These are phyloP conservation scores for Drosophila antonietae DNA, from an alignment of 2,888 invertebrate species.

Conservation along the genomic window DNA sequence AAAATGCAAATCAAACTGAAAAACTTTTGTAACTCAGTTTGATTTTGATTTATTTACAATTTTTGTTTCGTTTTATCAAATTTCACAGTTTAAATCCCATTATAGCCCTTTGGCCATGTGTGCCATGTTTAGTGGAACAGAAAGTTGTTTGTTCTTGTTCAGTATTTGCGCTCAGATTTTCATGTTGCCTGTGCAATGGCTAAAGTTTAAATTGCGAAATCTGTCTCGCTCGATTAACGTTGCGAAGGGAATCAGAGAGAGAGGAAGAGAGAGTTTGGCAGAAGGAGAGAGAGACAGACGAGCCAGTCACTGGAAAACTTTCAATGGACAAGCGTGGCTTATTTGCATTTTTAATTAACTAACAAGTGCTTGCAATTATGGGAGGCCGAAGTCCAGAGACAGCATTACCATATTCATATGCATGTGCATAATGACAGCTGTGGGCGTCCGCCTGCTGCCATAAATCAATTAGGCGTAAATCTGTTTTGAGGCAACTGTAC, in stretches of 20 bases:
- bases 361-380: conserved; percentile 70
- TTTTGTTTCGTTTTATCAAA: background rate
- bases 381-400: conserved; percentile 33
- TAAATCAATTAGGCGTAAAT: conserved; percentile 65
- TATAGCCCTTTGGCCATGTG: background rate
- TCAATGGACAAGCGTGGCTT: conserved; percentile 42
- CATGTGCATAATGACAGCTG: conserved; percentile 40
- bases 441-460: conserved; percentile 10
- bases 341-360: conserved; percentile 74
- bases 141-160: conserved; percentile 21
- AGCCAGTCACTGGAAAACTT: conserved; percentile 38
- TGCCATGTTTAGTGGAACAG: conserved; percentile 14
- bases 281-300: background rate
- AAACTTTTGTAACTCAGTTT: background rate
- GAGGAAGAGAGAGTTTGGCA: background rate
- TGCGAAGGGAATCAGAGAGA: background rate
- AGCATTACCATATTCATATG: conserved; percentile 41
- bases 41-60: too few species aligned
- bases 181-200: conserved; percentile 36
- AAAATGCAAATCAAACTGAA: background rate
- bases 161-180: conserved; percentile 15
- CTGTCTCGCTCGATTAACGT: conserved; percentile 64
- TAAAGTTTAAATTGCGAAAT: conserved; percentile 61
- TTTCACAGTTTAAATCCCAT: background rate
- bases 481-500: conserved; percentile 33